Conservation (phyloP, 2,113 vertebrate genomes). For the Eudorcas thomsonii region DNA sequence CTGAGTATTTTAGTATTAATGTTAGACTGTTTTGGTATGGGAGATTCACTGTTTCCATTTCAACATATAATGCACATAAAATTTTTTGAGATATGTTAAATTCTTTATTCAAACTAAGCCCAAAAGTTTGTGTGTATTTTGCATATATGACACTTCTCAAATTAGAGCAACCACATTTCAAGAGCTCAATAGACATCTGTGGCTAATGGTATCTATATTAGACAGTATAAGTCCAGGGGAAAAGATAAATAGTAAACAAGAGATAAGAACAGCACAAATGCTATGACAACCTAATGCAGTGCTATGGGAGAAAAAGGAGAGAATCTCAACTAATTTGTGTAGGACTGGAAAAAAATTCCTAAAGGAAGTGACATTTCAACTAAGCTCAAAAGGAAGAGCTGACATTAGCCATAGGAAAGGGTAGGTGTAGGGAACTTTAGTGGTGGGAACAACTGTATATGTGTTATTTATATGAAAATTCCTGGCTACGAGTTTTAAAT, state of each 20-base stretch:
- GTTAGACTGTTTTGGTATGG: not conserved
- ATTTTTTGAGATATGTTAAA: not conserved
- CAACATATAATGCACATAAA: not conserved
- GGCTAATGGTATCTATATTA: not conserved
- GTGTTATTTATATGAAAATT: not conserved
- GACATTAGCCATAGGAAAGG: not conserved
- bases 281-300: not conserved
- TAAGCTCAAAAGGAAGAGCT: not conserved
- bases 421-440: not conserved
- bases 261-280: not conserved
- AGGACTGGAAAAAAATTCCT: not conserved
- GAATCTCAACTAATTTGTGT: not conserved
- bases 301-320: not conserved
- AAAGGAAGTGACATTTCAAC: not conserved
- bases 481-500: not conserved
- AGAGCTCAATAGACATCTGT: not conserved
- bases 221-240: not conserved
- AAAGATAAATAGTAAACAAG: not conserved
- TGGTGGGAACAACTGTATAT: not conserved
- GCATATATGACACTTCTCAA: not conserved
- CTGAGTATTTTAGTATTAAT: not conserved
- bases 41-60: not conserved
- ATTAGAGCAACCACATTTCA: not conserved
- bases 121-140: not conserved
- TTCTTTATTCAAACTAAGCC: not conserved